Percentiles rank a stretch among this genome's conserved stretches.
Evolutionary conservation across 2,888 invertebrate genomes (phyloP).

Genomic region (Synergus laeviventris): DNA sequence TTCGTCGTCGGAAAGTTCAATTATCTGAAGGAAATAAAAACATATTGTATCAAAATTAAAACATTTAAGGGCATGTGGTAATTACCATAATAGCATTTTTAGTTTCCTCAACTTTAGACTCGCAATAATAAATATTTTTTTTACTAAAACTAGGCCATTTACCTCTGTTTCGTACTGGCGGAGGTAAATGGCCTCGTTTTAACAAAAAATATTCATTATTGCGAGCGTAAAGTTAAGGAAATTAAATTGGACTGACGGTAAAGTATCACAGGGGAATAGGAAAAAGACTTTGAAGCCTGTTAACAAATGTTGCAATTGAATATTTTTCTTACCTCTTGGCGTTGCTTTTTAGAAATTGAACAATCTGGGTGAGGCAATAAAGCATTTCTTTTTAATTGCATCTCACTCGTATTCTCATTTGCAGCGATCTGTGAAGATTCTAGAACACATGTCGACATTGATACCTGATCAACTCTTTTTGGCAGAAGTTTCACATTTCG

Average conservation of each 20-base stretch:
- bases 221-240: too few relatives aligned
- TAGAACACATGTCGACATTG: conserved; percentile 18
- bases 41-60: neutral
- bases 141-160: too few relatives aligned
- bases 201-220: too few relatives aligned
- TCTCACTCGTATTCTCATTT: conserved; percentile 45
- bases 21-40: conserved; percentile 59
- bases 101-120: too few relatives aligned
- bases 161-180: too few relatives aligned
- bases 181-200: too few relatives aligned
- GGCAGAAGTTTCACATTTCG: conserved; percentile 71
- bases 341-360: conserved; percentile 45
- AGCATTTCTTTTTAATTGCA: conserved; percentile 44
- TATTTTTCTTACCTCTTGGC: conserved; percentile 53
- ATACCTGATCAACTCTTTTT: conserved; percentile 64
- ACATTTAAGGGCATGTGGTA: too few relatives aligned
- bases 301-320: neutral
- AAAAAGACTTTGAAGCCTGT: too few relatives aligned
- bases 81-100: too few relatives aligned
- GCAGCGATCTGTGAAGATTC: conserved; percentile 50
- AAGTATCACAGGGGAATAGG: too few relatives aligned
- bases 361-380: neutral
- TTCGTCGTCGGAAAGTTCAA: conserved; percentile 73
- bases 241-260: too few relatives aligned
- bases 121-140: too few relatives aligned